phyloP scores from a whole-genome alignment of 2,113 vertebrate genomes.

The Cervus canadensis region DNA sequence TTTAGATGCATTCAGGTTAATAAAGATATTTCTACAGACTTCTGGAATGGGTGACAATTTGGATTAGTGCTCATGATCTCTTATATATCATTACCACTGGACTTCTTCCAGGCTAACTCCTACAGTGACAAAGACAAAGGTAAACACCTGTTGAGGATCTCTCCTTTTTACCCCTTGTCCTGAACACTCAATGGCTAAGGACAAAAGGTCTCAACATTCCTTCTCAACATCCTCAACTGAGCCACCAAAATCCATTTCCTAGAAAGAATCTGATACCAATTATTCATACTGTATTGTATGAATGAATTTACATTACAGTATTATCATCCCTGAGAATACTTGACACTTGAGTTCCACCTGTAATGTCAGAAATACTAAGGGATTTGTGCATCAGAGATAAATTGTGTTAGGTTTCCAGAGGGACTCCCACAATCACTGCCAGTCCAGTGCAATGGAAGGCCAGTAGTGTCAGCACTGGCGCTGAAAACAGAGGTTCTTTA shows the following conservation, averaged over 20 bases:
- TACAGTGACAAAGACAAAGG: not conserved
- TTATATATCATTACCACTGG: not conserved
- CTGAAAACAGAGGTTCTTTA: not conserved
- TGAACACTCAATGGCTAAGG: not conserved
- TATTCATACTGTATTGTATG: not conserved
- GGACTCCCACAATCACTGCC: rapidly evolving
- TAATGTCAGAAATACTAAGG: not conserved
- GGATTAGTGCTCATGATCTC: not conserved
- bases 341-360: not conserved
- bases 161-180: not conserved
- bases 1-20: not conserved
- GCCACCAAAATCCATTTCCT: not conserved
- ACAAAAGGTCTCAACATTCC: not conserved
- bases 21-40: not conserved
- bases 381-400: not conserved
- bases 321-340: not conserved
- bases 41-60: not conserved
- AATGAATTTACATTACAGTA: not conserved
- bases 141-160: rapidly evolving
- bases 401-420: not conserved
- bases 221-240: not conserved
- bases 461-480: not conserved
- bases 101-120: not conserved
- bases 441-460: too few species aligned
- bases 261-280: not conserved